These are phyloP conservation scores for Boloria euphrosyne DNA, from an alignment of 2,888 invertebrate genomes.

Conservation along the genomic window DNA sequence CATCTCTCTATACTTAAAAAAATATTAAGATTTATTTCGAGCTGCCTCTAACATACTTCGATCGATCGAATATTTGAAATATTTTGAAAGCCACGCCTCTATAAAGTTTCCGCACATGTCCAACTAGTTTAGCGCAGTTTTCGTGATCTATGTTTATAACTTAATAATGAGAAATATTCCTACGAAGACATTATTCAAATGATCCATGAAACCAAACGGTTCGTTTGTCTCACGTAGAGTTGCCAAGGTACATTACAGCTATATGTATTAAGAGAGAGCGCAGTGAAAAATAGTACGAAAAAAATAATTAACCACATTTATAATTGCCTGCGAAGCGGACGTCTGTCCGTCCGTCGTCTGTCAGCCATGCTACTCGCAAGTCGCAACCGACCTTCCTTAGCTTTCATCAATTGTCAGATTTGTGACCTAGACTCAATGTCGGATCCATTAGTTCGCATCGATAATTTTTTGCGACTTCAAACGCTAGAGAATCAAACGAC, in stretches of 20 bases:
- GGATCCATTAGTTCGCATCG: conserved; percentile 19
- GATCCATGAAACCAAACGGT: no score
- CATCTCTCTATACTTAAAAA: no score
- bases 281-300: not conserved
- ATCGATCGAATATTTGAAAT: no score
- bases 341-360: conserved; percentile 11
- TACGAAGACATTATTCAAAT: no score
- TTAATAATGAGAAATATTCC: no score
- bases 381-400: conserved; percentile 25
- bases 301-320: not conserved
- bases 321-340: conserved; percentile 15
- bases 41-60: no score
- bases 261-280: no score
- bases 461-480: not conserved
- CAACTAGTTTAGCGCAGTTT: no score
- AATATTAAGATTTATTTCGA: no score
- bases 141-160: no score
- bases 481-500: conserved; percentile 16
- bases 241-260: conserved; percentile 2
- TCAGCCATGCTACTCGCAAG: conserved; percentile 25
- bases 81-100: no score
- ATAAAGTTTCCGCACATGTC: no score
- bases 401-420: conserved; percentile 28
- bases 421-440: conserved; percentile 35
- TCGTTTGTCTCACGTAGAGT: not conserved